Conservation (phyloP, 2,888 invertebrate species). For the Clostera curtula region DNA sequence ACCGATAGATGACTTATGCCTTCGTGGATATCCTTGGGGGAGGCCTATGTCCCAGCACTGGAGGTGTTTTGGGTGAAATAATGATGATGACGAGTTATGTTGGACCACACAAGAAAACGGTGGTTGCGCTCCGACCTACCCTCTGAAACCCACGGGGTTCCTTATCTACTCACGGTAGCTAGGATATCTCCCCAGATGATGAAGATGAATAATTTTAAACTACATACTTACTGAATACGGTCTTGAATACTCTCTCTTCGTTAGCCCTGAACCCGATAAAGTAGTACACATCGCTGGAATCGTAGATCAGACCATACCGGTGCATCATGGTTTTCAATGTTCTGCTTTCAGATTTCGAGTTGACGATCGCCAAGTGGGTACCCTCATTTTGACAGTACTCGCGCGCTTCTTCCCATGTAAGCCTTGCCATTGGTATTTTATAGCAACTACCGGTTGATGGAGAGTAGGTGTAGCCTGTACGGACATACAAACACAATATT, state of each 20-base stretch:
- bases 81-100: too few relatives aligned
- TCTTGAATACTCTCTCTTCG: constrained; percentile 32
- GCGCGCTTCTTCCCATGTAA: constrained; percentile 41
- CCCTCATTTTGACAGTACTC: constrained; percentile 34
- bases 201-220: not conserved
- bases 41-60: too few relatives aligned
- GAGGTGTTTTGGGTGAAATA: too few relatives aligned
- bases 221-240: constrained; percentile 41
- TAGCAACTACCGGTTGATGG: constrained; percentile 38
- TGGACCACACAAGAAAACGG: too few relatives aligned
- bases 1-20: too few relatives aligned
- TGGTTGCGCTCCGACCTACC: too few relatives aligned
- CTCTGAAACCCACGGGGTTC: too few relatives aligned
- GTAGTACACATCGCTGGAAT: constrained; percentile 24
- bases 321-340: constrained; percentile 23
- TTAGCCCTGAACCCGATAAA: constrained; percentile 37
- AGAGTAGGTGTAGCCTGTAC: constrained; percentile 32
- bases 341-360: constrained; percentile 31
- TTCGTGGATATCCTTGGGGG: too few relatives aligned
- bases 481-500: too few relatives aligned
- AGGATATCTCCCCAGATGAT: not conserved
- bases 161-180: too few relatives aligned
- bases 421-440: constrained; percentile 25
- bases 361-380: constrained; percentile 36
- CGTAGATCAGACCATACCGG: constrained; percentile 6